Conservation (phyloP, 1,140 invertebrate genomes). For the Bombus turneri region DNA sequence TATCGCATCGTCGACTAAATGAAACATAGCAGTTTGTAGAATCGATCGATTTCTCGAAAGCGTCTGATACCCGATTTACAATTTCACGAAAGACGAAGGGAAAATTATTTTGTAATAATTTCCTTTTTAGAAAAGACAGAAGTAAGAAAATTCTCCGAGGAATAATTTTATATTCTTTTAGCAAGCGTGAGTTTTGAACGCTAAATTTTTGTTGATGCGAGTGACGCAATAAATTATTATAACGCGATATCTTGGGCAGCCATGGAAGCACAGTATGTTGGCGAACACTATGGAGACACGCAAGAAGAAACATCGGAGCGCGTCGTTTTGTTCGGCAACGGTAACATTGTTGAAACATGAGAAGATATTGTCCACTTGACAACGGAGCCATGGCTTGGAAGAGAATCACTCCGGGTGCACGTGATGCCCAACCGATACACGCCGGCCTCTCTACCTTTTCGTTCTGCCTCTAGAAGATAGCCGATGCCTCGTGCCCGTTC, state of each 20-base stretch:
- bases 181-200: neutral
- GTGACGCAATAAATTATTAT: conserved; percentile 52
- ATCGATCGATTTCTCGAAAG: neutral
- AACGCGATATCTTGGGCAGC: conserved; percentile 53
- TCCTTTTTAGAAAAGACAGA: neutral
- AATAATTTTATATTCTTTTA: too few species aligned
- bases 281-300: conserved; percentile 26
- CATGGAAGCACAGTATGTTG: neutral
- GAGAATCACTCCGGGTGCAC: conserved; percentile 61
- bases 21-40: neutral
- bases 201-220: conserved; percentile 14
- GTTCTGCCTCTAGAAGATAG: conserved; percentile 10
- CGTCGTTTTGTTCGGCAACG: conserved; percentile 69
- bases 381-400: conserved; percentile 60
- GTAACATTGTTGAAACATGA: conserved; percentile 71
- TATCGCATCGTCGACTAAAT: neutral
- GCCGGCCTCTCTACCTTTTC: neutral
- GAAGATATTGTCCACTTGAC: conserved; percentile 74
- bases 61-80: neutral
- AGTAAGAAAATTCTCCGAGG: neutral
- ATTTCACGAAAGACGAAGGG: neutral
- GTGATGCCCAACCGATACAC: conserved; percentile 60
- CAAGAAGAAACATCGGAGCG: conserved; percentile 50
- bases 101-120: neutral
- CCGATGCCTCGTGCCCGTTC: neutral